phyloP scores from a whole-genome alignment of 2,113 vertebrate species.

The Callocephalon fimbriatum region DNA sequence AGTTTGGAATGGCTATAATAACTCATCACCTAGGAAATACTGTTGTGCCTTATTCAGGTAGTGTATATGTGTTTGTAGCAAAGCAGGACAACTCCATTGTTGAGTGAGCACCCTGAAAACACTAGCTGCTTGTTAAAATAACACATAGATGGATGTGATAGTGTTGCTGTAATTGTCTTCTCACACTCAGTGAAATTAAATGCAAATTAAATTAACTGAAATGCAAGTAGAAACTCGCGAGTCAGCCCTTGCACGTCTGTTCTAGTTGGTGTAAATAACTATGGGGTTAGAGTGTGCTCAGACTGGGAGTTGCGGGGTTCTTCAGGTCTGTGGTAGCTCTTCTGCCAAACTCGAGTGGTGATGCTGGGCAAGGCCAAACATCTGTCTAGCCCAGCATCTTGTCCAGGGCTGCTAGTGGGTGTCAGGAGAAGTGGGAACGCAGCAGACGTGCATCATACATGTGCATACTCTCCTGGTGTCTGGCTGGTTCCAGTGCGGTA shows the following conservation, averaged over 20 bases:
- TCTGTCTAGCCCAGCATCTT: neutral
- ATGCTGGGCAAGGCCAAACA: neutral
- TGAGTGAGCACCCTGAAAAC: neutral
- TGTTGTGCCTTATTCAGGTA: neutral
- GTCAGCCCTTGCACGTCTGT: neutral
- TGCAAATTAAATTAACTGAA: neutral
- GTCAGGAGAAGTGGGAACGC: neutral
- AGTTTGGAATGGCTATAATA: neutral
- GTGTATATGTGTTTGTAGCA: rapidly evolving
- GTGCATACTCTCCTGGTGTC: neutral
- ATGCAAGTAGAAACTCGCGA: rapidly evolving
- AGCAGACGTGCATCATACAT: neutral
- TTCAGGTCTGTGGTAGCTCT: neutral
- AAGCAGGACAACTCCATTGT: neutral
- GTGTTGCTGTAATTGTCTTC: neutral
- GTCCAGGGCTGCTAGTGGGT: neutral
- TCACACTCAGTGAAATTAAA: neutral
- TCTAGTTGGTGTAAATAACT: neutral
- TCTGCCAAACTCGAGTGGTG: rapidly evolving
- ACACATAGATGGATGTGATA: neutral
- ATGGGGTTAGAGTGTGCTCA: neutral
- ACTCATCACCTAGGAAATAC: neutral
- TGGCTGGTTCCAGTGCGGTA: neutral
- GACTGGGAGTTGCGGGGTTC: neutral
- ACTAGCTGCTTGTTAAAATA: neutral